Base-by-base conservation (phyloP, 2,113 vertebrate genomes). In the Xenotilapia caudafasciata region DNA sequence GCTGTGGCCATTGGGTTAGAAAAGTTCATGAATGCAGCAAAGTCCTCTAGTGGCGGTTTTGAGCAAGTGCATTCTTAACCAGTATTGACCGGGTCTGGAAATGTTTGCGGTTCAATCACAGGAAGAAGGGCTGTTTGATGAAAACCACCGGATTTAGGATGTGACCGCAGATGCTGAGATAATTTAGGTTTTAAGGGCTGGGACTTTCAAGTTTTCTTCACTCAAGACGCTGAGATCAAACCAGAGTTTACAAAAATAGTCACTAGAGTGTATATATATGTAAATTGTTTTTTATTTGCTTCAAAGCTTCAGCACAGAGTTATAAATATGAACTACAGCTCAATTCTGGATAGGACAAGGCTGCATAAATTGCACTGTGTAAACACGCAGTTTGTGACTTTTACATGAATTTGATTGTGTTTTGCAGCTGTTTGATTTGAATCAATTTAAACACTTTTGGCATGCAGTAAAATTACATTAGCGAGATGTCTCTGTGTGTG, bases 1-100 rank as follows among this genome's bases (percentile, higher is more conserved):
- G 54, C 81, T 92, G 79, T 88, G 86, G 90, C 87, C 86, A 47
- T 83, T 92, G 83, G 73, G 60, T 58, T 82, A 47, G 51, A 86
- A 86, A 83, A 90, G 79, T 6, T 23, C 68, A 88, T 40, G 82
- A 40, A 85, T 92, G 86, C 85, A 73, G 87, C 79, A 92, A 89
- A 86, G 81, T 73, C 93, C 87, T 92, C 95, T 93, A 87, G 94
- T 94, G 95, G 94, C 33, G 0, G 60, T 28, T 87, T 89, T 58
- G n/a, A 35, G 19, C 8, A 82, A 26, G 35, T 86, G 58, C 82
- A 87, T 33, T 17, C 58, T 23, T 73, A 17, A 33, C 80, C 40
- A 17, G 23, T n/a, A 42, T 42, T 54, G 15, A 73, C 85, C 23
- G 21, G 2, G n/a, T 68, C 68, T 92, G 85, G 81, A 90, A 89